phyloP scores from a whole-genome alignment of 2,113 vertebrate species.

The Catharus minimus region DNA sequence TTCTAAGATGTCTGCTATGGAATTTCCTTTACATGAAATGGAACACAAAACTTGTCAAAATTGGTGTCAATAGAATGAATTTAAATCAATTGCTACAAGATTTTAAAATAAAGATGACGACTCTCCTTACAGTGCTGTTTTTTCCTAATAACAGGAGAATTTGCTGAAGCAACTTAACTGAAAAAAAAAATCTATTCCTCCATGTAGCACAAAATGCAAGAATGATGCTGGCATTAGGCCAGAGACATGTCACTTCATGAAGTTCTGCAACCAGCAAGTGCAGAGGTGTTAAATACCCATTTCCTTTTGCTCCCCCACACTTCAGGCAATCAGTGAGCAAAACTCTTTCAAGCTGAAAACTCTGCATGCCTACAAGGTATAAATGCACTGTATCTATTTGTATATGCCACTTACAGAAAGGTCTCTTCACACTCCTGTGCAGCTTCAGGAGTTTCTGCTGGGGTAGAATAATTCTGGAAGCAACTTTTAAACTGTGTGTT shows the following conservation, averaged over 20 bases:
- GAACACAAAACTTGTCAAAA: background rate
- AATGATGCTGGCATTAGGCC: background rate
- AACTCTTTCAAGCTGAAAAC: background rate
- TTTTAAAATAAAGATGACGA: constrained; percentile 35
- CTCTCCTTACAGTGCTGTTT: background rate
- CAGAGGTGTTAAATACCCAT: background rate
- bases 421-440: background rate
- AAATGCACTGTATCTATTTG: background rate
- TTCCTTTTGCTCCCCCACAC: background rate
- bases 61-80: background rate
- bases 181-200: background rate
- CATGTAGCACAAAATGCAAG: background rate
- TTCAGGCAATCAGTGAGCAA: background rate
- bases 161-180: background rate
- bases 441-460: background rate
- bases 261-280: background rate
- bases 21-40: background rate
- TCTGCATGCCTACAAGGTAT: background rate
- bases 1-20: background rate
- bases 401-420: background rate
- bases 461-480: background rate
- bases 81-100: background rate
- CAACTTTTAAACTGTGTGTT: background rate
- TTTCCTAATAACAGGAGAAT: constrained; percentile 13
- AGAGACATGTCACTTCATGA: background rate